Conservation (phyloP, 2,888 invertebrate genomes). For the Allophyes oxyacanthae region DNA sequence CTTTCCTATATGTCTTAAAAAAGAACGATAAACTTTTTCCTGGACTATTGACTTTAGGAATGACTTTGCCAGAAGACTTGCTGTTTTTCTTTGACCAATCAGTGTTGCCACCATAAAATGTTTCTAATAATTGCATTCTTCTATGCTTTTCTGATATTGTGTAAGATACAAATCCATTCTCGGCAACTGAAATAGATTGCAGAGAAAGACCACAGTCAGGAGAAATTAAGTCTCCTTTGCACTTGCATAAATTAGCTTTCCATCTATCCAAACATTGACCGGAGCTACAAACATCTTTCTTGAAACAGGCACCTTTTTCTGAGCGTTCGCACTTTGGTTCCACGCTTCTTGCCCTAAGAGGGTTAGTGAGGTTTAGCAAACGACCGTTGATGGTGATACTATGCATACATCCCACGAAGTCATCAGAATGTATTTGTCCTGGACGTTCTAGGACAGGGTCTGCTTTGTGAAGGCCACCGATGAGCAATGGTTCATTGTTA, state of each 20-base stretch:
- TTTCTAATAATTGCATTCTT: constrained; percentile 95
- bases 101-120: constrained; percentile 93
- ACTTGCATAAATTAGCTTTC: constrained; percentile 93
- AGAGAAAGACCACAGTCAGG: constrained; percentile 94
- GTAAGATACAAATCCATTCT: constrained; percentile 94
- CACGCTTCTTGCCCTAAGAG: constrained; percentile 92
- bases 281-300: constrained; percentile 86
- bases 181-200: constrained; percentile 93
- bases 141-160: constrained; percentile 94
- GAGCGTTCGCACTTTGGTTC: constrained; percentile 93
- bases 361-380: constrained; percentile 93
- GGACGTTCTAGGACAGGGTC: constrained; percentile 96
- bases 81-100: constrained; percentile 89
- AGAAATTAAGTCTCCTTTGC: constrained; percentile 92
- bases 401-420: constrained; percentile 98
- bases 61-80: constrained; percentile 70
- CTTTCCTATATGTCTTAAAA: constrained; percentile 93
- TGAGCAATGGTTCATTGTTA: constrained; percentile 95
- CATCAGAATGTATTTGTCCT: constrained; percentile 97
- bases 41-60: constrained; percentile 80
- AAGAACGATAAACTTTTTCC: constrained; percentile 93
- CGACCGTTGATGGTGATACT: constrained; percentile 97
- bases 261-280: constrained; percentile 95
- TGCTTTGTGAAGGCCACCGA: constrained; percentile 95
- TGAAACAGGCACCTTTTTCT: constrained; percentile 91